A percentile compares a stretch with the other conserved stretches of the same genome.
Conservation (phyloP, 2,888 invertebrate species). For the Seira ritae region DNA sequence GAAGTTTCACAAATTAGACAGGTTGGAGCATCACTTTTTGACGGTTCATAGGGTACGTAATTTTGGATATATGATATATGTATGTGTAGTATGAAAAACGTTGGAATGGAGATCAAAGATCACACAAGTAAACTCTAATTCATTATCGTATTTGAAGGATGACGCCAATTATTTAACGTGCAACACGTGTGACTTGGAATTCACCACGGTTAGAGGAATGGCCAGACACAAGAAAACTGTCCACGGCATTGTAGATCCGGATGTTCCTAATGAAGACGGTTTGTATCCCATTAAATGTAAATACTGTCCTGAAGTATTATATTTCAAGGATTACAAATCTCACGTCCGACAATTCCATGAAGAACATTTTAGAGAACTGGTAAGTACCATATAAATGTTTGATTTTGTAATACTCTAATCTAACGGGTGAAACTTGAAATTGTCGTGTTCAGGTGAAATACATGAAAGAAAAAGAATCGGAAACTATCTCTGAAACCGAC, state of each 20-base stretch:
- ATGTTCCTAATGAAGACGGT: background rate
- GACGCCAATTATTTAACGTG: slow-evolving; percentile 13
- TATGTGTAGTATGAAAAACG: no score
- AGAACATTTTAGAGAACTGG: slow-evolving; percentile 22
- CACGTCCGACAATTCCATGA: slow-evolving; percentile 16
- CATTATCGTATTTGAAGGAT: no score
- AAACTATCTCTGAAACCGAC: background rate
- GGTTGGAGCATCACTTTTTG: background rate
- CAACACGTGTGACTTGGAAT: background rate
- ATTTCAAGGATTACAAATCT: background rate
- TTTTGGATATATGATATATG: no score
- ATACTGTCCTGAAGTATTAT: background rate
- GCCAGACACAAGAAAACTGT: slow-evolving; percentile 30
- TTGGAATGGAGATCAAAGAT: no score
- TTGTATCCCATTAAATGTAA: background rate
- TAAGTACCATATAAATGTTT: background rate
- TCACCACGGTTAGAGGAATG: background rate
- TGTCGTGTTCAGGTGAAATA: background rate
- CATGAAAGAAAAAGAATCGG: background rate
- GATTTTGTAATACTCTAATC: background rate
- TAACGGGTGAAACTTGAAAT: background rate
- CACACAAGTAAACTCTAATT: no score
- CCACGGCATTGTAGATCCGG: background rate
- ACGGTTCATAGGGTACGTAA: background rate
- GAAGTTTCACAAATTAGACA: background rate